Base-by-base conservation (phyloP, 2,888 invertebrate genomes). In the Pristionchus fissidentatus region DNA sequence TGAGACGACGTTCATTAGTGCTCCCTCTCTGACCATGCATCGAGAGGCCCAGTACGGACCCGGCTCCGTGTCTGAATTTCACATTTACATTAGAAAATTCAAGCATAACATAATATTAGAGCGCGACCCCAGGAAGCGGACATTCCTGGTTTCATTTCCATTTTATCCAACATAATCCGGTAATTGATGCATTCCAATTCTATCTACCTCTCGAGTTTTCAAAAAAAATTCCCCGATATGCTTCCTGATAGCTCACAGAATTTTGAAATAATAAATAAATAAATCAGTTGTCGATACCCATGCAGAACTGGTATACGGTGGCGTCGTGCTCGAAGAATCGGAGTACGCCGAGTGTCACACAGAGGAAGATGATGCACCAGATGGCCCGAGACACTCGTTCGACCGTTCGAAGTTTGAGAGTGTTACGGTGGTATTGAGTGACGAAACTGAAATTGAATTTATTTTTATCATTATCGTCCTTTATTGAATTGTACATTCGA, bases 261-360 rank as follows among this genome's bases (percentile, higher is more conserved):
- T 52, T 52, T 52, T 15, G 57, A 26, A 1, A 8, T 26, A 0
- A 1, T 10, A 57, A n/a, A 26, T 57, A 0, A 57, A 60, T 32
- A 22, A 52, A 73, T 22, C 2, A 84, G 32, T 38, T 22, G 19
- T 13, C 29, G 46, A 66, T 10, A 89, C 91, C 90, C 90, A 91
- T 90, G 83, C 91, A 91, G 83, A 91, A 91, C 75, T 89, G 88
- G 85, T 91, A 91, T 22, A 91, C 89, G n/a, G 89, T 87, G 8
- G 91, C 88, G 78, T 91, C 91, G 84, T 91, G 91, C 81, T 91
- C 91, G 78, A 91, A 91, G 84, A 92, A 92, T 29, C 91, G 83
- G 19, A 92, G 84, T 35, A 88, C 86, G 3, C 90, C 91, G 19
- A 91, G 87, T 19, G 88, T 81, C 43, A 92, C 85, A 83, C 91